Evolutionary conservation across 2,113 vertebrate species (phyloP), one percentile per base, ranked within the genome.

Genomic region (Ciconia stormi): DNA sequence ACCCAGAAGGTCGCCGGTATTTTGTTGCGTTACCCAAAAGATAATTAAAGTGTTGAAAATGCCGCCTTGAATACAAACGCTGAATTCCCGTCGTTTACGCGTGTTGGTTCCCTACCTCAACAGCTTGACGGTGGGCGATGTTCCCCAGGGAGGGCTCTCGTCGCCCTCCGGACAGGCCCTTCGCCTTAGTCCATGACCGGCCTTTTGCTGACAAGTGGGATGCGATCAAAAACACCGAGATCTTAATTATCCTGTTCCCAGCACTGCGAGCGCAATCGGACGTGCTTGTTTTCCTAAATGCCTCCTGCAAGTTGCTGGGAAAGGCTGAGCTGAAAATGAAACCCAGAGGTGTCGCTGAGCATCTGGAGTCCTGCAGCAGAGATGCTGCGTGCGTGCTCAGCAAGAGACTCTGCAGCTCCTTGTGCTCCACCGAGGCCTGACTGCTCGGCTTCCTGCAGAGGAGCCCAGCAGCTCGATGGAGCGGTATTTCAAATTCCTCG

Each of bases 31-130:
- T 30, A 13, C 36, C 30, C 44, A 7, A 79, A 56, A 52, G 16
- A 6, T 0, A 46, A 71, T 11, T 9, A 30, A 49, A 49, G 36
- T 4, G 0, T 5, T 11, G 26, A 10, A 42, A 61, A 67, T 0
- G 11, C 66, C 13, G 42, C 79, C 67, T 14, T 8, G 71, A n/a
- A 79, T 6, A 16, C 22, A 42, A 67, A 3, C 1, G 3, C 47
- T 4, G 65, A 38, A 29, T 58, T n/a, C 62, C n/a, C 36, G 4
- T 13, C 6, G 0, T 20, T 26, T 20, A 0, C 11, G 8, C 6
- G 4, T 4, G 25, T 9, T 8, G 42, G 7, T 14, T 47, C 58
- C 61, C 26, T 2, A 17, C 61, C 72, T 62, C 17, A 13, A 23
- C 25, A 23, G 13, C 23, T 50, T 23, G 6, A 14, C 1, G 5